A percentile compares a stretch with the other conserved stretches of the same genome.
Evolutionary conservation across 2,888 invertebrate genomes (phyloP).

Genomic region (Xanthia togata): DNA sequence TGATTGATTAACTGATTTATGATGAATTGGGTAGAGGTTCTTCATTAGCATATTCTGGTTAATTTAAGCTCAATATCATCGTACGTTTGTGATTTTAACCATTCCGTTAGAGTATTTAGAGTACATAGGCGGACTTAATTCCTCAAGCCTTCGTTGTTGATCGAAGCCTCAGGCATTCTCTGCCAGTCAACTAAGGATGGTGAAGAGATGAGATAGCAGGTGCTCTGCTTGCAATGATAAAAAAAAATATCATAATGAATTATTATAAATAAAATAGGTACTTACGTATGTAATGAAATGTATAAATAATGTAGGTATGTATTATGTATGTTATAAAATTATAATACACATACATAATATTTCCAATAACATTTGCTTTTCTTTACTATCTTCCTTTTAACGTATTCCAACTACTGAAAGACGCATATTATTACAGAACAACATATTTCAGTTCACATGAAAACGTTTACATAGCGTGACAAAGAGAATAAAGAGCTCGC

Average conservation of each 20-base stretch:
- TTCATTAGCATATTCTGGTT: too few relatives aligned
- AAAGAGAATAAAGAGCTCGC: slow-evolving; percentile 30
- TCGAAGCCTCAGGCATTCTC: not conserved
- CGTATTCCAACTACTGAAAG: not conserved
- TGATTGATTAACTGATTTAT: too few relatives aligned
- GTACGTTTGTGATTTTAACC: too few relatives aligned
- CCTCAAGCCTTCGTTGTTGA: not conserved
- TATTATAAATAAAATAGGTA: not conserved
- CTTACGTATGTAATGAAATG: too few relatives aligned
- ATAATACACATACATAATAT: too few relatives aligned
- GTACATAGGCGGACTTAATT: not conserved
- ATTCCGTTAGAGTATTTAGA: too few relatives aligned
- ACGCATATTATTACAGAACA: not conserved
- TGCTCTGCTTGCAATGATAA: not conserved
- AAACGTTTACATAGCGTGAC: slow-evolving; percentile 30
- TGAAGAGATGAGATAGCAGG: not conserved
- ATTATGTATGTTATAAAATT: too few relatives aligned
- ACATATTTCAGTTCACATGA: slow-evolving; percentile 29
- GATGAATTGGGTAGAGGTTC: too few relatives aligned
- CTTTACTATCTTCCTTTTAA: not conserved
- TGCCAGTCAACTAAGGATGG: not conserved
- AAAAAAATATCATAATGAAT: not conserved
- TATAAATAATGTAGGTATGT: too few relatives aligned
- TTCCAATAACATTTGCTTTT: not conserved
- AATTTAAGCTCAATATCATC: too few relatives aligned